A percentile compares a stretch with the other conserved stretches of the same genome.
Conservation (phyloP, 1,140 invertebrate genomes). For the Bombus sylvicola region DNA sequence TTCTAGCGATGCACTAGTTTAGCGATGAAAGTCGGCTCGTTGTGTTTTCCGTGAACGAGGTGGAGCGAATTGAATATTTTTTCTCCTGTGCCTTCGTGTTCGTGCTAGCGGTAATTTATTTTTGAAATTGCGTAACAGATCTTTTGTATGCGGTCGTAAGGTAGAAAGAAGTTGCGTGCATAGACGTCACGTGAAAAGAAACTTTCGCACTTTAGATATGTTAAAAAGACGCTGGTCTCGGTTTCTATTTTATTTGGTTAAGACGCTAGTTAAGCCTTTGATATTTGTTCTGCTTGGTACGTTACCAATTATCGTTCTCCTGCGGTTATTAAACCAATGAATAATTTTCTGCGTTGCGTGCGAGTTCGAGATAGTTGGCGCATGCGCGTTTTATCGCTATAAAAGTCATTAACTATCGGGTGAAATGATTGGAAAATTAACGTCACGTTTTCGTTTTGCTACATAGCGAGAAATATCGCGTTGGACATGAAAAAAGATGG, state of each 20-base stretch:
- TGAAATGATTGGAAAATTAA: not conserved
- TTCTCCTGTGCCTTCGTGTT: not conserved
- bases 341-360: not conserved
- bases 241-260: not conserved
- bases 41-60: not conserved
- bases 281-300: not conserved
- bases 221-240: not conserved
- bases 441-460: not conserved
- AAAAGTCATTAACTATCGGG: not conserved
- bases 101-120: not conserved
- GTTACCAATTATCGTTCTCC: not conserved
- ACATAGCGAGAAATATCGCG: not conserved
- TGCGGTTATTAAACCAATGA: not conserved
- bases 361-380: not conserved
- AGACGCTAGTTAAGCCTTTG: not conserved
- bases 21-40: not conserved
- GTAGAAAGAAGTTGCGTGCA: not conserved
- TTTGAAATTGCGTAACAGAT: conserved; percentile 13
- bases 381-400: not conserved
- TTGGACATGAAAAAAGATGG: not conserved
- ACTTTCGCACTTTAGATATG: not conserved
- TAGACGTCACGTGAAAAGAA: not conserved
- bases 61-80: not conserved
- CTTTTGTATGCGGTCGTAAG: not conserved
- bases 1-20: not conserved